Evolutionary conservation across 2,888 invertebrate species (phyloP), one percentile per base, ranked within the genome.

Genomic region (Oscheius onirici): DNA sequence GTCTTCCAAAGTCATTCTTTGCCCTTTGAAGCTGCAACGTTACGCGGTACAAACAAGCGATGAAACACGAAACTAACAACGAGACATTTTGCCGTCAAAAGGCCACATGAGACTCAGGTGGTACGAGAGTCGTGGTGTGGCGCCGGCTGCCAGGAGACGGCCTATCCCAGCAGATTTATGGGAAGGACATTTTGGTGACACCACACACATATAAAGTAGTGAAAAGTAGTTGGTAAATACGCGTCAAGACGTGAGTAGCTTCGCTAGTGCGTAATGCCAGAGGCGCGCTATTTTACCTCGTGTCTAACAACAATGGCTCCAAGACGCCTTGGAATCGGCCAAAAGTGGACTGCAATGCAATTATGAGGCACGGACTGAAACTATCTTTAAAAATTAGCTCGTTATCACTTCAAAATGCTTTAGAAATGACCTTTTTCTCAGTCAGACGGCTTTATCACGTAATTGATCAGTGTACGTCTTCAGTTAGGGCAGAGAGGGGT

Each of bases 281-380:
- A n/a, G n/a, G 34, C 34, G 34, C 34, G 5, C 8, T 34, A 34
- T 34, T 34, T 34, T 34, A 34, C 34, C 34, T 34, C 34, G 34
- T 34, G 5, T 34, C 34, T 34, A 34, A 34, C 58, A 58, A 58
- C 58, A 58, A 58, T 58, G 58, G 58, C 40, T 22, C n/a, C 41
- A 20, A 58, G 20, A 52, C 22, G n/a, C n/a, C 51, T 51, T 51
- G 43, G 43, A 43, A 43, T 57, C n/a, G 28, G 6, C n/a, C 34
- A 40, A 58, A 58, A 58, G 58, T 41, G n/a, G 41, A 58, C 58
- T 58, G 58, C 58, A 58, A 58, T 58, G 41, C 58, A 58, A 58
- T 58, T 58, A 58, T 58, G 13, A 41, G 34, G 34, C 34, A 6
- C 34, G 8, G 34, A 6, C 3, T 3, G 8, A 34, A 34, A 34